Evolutionary conservation across 2,888 invertebrate genomes (phyloP), one percentile per base, ranked within the genome.

Genomic region (Cheilosia impressa): DNA sequence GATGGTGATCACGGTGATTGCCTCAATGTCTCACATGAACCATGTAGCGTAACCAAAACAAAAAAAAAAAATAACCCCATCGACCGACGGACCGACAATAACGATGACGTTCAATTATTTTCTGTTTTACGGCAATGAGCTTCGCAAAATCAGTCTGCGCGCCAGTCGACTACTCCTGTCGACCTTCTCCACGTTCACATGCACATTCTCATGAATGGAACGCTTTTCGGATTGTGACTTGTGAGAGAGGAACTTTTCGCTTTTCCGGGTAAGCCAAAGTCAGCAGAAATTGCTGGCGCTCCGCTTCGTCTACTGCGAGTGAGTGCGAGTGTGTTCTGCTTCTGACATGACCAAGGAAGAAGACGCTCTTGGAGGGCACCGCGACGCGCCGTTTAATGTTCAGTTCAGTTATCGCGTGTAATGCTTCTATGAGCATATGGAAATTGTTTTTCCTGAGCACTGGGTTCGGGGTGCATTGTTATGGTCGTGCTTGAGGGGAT

Each of bases 401-500:
- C 60, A 27, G 41, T 38, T 63, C 78, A 50, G 63, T 58, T 63
- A 78, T 68, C 62, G 78, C 71, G 65, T 72, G 71, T 75, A 62
- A 63, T 73, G 55, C 66, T 52, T 19, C 55, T 63, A 34, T 34
- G 68, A 63, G 68, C 66, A 68, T 76, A 85, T 85, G 84, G 80
- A 85, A 85, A 71, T 76, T 15, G 58, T 22, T 76, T 63, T 78
- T 45, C 43, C 55, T 57, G 19, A 55, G 34, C 22, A 13, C 24
- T 22, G 10, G 6, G 38, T 41, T 22, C 15, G 5, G 47, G 19
- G 52, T 50, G 57, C 84, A 85, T 85, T 85, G 84, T 85, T 80
- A 47, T 71, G 69, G 84, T 76, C 69, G 80, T 66, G 84, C 80
- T 57, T 66, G 71, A 80, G 65, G 84, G 50, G 71, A 71, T 80